phyloP scores from a whole-genome alignment of 2,888 invertebrate species.

The Cheilosia grossa region DNA sequence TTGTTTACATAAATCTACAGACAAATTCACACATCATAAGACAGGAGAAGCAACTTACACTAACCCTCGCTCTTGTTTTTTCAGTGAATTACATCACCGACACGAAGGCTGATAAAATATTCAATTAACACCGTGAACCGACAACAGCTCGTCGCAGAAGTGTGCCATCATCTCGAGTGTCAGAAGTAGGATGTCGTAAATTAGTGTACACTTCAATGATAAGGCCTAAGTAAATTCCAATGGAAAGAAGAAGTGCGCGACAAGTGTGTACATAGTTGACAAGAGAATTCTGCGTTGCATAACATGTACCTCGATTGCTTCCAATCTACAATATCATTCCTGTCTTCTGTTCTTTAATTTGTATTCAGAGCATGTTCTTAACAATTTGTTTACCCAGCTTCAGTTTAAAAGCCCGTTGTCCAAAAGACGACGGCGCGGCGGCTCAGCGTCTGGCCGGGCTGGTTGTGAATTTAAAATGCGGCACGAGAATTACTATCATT shows the following conservation, averaged over 20 bases:
- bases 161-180: constrained; percentile 47
- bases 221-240: constrained; percentile 37
- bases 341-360: constrained; percentile 17
- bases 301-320: background rate
- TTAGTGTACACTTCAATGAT: constrained; percentile 51
- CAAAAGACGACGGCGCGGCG: constrained; percentile 3
- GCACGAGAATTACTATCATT: constrained; percentile 27
- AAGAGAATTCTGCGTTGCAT: constrained; percentile 20
- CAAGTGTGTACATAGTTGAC: background rate
- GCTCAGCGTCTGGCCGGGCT: constrained; percentile 33
- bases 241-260: constrained; percentile 20
- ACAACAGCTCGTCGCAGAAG: constrained; percentile 37
- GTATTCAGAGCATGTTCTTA: constrained; percentile 29
- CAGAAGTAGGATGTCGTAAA: constrained; percentile 60
- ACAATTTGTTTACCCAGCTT: constrained; percentile 30
- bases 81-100: constrained; percentile 46
- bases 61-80: constrained; percentile 5
- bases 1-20: constrained; percentile 3
- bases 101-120: constrained; percentile 43
- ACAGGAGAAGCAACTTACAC: background rate
- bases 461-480: constrained; percentile 25
- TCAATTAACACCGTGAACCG: constrained; percentile 52
- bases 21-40: background rate
- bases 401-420: constrained; percentile 10
- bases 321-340: constrained; percentile 6